Base-by-base conservation (phyloP, 2,888 invertebrate genomes). In the Nomada ferruginata region DNA sequence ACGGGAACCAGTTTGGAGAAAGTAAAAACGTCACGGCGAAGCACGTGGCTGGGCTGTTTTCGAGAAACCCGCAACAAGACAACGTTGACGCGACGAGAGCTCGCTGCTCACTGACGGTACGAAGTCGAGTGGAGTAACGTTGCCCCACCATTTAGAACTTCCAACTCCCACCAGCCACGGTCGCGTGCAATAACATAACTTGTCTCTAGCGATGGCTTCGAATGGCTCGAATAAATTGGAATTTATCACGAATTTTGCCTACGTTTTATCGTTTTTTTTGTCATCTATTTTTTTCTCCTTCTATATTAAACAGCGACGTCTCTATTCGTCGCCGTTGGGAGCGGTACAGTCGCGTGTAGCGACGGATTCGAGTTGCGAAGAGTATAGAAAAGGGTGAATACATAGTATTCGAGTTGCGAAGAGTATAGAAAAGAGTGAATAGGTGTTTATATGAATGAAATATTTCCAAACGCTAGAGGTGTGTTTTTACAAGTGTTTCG, bases 51-150 rank as follows among this genome's bases (percentile, higher is more conserved):
- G 61, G 36, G 23, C 71, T 29, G 50, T 71, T 79, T 74, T 60
- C 42, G 29, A 18, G 44, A 23, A 55, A 68, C 78, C 53, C 65
- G 84, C 80, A 79, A 86, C 83, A 18, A 86, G 57, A 89, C 70
- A 64, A 85, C 63, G 72, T 83, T 80, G 50, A 50, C 85, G 72
- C 81, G 85, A 81, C 90, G 84, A 91, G 91, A 92, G 92, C 92
- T 88, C 90, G 91, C 81, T 90, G 91, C 91, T 90, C 90, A 92
- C 92, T 92, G 91, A 86, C 84, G 83, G 71, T 57, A 63, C 78
- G 64, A 61, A 57, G 66, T 64, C 73, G 80, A 66, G 63, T 74
- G 59, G 55, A 76, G 52, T 15, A 29, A 55, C 69, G 57, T 66
- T 69, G 23, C 53, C 71, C 64, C 75, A 68, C 68, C 75, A 29